These are phyloP conservation scores for Acanthochromis polyacanthus DNA, from an alignment of 2,113 vertebrate genomes.

Conservation along the genomic window DNA sequence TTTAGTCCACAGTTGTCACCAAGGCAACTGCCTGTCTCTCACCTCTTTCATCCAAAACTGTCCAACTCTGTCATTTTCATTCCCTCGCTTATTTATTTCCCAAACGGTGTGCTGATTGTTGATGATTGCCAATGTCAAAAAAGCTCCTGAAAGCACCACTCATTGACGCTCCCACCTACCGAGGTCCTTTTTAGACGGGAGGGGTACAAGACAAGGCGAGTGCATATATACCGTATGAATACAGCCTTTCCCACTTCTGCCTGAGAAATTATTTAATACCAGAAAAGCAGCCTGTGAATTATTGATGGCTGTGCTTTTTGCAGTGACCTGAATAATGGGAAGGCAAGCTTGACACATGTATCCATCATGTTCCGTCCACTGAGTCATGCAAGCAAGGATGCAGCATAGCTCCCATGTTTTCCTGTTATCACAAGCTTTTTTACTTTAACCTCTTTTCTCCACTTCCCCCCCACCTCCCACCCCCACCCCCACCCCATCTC, in stretches of 20 bases:
- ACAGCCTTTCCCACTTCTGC: slow-evolving; percentile 83
- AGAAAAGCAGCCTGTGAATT: slow-evolving; percentile 83
- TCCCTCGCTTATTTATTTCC: slow-evolving; percentile 66
- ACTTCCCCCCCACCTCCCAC: not conserved
- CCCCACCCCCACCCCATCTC: slow-evolving; percentile 2
- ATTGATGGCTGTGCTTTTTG: slow-evolving; percentile 84
- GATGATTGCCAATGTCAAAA: slow-evolving; percentile 59
- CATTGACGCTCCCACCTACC: slow-evolving; percentile 54
- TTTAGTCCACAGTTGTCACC: slow-evolving; percentile 75
- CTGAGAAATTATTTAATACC: slow-evolving; percentile 84
- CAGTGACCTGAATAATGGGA: slow-evolving; percentile 88
- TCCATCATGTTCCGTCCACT: slow-evolving; percentile 77
- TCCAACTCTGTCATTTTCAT: slow-evolving; percentile 73
- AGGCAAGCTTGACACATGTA: slow-evolving; percentile 86
- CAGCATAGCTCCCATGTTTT: slow-evolving; percentile 53
- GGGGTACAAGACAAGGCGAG: slow-evolving; percentile 52
- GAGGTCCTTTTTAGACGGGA: slow-evolving; percentile 50
- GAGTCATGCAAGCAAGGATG: slow-evolving; percentile 73
- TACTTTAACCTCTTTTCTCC: not conserved
- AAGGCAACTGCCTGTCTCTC: slow-evolving; percentile 79
- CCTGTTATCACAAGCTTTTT: slow-evolving; percentile 42
- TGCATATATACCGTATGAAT: slow-evolving; percentile 70
- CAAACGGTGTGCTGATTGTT: slow-evolving; percentile 74
- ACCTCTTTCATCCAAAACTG: slow-evolving; percentile 77
- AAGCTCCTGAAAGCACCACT: slow-evolving; percentile 39